Conservation (phyloP, 2,113 vertebrate species). For the Neotoma lepida region DNA sequence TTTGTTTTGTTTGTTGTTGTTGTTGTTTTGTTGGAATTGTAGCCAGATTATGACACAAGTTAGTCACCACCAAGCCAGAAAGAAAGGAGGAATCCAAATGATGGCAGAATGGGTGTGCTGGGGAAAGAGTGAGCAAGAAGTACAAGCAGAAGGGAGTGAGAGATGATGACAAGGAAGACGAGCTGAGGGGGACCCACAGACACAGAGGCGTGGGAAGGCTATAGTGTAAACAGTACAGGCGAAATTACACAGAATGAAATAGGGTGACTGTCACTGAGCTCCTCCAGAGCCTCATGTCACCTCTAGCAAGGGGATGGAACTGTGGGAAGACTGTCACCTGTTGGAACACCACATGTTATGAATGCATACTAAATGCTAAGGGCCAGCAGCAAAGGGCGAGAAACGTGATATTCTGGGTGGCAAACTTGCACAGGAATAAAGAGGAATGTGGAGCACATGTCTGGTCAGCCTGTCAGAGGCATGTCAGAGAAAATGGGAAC, state of each 20-base stretch:
- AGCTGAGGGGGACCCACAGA: accelerated
- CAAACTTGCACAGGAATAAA: not conserved
- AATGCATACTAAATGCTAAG: not conserved
- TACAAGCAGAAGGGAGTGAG: not conserved
- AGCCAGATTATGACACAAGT: not conserved
- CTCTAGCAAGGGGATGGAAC: not conserved
- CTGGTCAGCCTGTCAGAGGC: not conserved
- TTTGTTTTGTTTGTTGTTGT: not conserved
- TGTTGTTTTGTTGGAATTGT: not conserved
- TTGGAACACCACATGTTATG: not conserved
- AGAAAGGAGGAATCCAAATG: not conserved
- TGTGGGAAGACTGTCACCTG: not conserved
- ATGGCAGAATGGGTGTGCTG: not conserved
- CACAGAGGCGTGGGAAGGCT: accelerated
- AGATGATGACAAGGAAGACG: not conserved
- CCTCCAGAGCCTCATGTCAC: not conserved
- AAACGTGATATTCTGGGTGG: not conserved
- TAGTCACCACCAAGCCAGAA: not conserved
- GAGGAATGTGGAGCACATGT: not conserved
- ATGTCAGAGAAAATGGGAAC: not conserved
- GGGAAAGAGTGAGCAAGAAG: not conserved
- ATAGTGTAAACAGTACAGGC: not conserved
- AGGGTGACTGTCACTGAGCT: not conserved
- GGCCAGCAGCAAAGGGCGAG: not conserved
- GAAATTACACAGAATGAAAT: not conserved